phyloP scores from a whole-genome alignment of 2,797 vertebrate species.

The Coilia nasus region DNA sequence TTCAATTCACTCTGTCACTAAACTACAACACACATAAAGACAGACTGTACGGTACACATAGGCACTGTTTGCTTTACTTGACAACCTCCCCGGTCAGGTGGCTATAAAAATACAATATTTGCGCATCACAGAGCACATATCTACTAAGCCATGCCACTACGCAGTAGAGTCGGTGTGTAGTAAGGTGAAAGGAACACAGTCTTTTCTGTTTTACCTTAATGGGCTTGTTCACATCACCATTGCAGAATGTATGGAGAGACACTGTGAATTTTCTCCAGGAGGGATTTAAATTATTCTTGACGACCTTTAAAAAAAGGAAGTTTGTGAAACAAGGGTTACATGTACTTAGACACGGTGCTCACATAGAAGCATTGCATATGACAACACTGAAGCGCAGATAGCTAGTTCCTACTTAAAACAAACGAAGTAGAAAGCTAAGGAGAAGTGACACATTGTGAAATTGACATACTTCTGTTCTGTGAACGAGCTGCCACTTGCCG shows the following conservation, averaged over 20 bases:
- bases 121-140: neutral
- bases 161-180: neutral
- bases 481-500: constrained; percentile 85
- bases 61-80: neutral
- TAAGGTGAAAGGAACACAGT: neutral
- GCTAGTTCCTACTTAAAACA: neutral
- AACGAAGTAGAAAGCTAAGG: neutral
- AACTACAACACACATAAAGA: neutral
- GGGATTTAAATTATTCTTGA: constrained; percentile 93
- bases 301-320: constrained; percentile 74
- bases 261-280: constrained; percentile 86
- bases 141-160: no score
- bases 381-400: neutral
- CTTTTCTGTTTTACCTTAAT: constrained; percentile 79
- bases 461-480: constrained; percentile 85
- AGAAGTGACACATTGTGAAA: neutral
- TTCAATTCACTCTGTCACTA: neutral
- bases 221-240: constrained; percentile 79
- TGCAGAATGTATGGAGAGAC: constrained; percentile 88
- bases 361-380: neutral
- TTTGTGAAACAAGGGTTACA: neutral
- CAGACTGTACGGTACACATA: neutral
- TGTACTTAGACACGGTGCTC: neutral
- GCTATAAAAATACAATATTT: neutral
- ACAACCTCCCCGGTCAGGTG: neutral